A percentile compares a stretch with the other conserved stretches of the same genome.
phyloP scores from a whole-genome alignment of 2,113 vertebrate species.

The Oxygymnocypris stewartii region DNA sequence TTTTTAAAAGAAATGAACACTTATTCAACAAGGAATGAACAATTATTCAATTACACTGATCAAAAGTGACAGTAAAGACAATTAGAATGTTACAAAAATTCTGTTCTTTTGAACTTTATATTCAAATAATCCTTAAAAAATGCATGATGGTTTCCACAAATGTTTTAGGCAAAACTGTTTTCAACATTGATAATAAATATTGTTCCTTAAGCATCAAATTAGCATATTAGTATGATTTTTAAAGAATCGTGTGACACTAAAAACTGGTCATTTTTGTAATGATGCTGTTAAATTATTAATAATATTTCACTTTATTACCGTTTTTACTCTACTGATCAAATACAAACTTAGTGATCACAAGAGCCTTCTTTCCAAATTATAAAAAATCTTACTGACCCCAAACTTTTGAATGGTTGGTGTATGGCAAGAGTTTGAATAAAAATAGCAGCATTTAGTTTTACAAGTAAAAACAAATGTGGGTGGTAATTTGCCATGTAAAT shows the following conservation, averaged over 20 bases:
- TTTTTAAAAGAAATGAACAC: too few species aligned
- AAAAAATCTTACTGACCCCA: background rate
- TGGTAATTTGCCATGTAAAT: conserved; percentile 4
- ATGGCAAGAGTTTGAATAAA: background rate
- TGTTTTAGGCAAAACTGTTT: background rate
- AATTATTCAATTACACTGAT: background rate
- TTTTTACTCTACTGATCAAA: background rate
- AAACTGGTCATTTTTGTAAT: background rate
- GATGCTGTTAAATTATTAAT: too few species aligned
- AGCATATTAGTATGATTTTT: background rate
- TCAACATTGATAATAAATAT: background rate
- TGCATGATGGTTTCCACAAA: too few species aligned
- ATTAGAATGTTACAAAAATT: too few species aligned
- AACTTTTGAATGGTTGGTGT: background rate
- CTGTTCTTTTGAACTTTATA: too few species aligned
- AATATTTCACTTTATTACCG: background rate
- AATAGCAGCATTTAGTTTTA: background rate
- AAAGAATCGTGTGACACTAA: background rate
- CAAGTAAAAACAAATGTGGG: conserved; percentile 12
- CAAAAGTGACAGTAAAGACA: too few species aligned
- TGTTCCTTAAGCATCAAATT: background rate
- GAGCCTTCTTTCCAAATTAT: background rate
- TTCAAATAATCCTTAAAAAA: too few species aligned
- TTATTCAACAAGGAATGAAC: too few species aligned
- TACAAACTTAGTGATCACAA: background rate